Evolutionary conservation across 2,888 invertebrate genomes (phyloP).

Genomic region (Heliconius erato): DNA sequence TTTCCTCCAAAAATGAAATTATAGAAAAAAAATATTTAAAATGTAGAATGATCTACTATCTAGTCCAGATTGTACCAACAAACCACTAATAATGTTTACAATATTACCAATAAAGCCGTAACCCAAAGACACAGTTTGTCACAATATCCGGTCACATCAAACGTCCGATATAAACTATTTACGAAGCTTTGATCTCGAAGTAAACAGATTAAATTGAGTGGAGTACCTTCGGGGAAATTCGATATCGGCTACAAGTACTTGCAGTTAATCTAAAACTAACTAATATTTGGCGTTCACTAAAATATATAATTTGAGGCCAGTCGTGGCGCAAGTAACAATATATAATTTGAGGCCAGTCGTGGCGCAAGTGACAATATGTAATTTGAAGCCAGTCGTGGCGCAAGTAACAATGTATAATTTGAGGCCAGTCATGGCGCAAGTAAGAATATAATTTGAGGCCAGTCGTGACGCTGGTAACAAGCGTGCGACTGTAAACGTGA

Average conservation of each 20-base stretch:
- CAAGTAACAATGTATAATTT: too few species aligned
- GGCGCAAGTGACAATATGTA: too few species aligned
- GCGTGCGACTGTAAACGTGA: too few species aligned
- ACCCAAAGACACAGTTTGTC: slow-evolving; percentile 40
- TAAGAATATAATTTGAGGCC: too few species aligned
- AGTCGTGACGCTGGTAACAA: not conserved
- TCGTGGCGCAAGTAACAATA: too few species aligned
- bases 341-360: too few species aligned
- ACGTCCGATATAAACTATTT: slow-evolving; percentile 51
- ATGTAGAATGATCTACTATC: not conserved
- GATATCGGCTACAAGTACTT: slow-evolving; percentile 20
- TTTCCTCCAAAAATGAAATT: too few species aligned
- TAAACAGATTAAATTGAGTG: slow-evolving; percentile 53
- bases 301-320: too few species aligned
- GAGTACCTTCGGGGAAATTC: slow-evolving; percentile 44
- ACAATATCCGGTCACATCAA: slow-evolving; percentile 28
- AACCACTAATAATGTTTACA: slow-evolving; percentile 41
- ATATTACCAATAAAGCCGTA: slow-evolving; percentile 38
- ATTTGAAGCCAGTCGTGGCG: too few species aligned
- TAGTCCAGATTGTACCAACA: not conserved
- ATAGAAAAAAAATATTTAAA: not conserved
- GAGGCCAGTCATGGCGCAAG: too few species aligned
- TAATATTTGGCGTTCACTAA: not conserved
- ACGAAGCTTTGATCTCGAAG: slow-evolving; percentile 53
- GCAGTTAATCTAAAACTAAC: not conserved